phyloP scores from a whole-genome alignment of 2,797 vertebrate species.

The Tauraco hartlaubi region DNA sequence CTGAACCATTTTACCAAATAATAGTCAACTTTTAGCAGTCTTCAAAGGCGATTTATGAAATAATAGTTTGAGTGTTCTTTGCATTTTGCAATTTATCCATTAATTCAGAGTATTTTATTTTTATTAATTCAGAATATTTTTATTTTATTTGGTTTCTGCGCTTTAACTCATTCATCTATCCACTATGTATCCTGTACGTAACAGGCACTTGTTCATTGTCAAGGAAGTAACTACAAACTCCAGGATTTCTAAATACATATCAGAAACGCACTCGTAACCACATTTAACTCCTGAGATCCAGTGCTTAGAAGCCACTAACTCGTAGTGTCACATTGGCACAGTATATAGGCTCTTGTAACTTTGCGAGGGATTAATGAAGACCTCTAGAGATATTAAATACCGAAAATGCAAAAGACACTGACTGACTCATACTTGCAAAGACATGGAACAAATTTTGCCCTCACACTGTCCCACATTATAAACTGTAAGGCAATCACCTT shows the following conservation, averaged over 20 bases:
- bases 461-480: not conserved
- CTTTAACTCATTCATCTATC: not conserved
- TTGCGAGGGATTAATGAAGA: not conserved
- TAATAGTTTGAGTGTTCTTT: slow-evolving; percentile 1
- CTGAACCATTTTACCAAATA: slow-evolving; percentile 21
- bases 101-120: not conserved
- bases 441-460: not conserved
- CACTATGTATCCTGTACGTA: not conserved
- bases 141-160: not conserved
- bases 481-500: not conserved
- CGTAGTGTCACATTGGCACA: not conserved
- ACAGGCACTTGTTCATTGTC: not conserved
- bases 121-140: not conserved
- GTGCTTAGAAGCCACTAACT: not conserved
- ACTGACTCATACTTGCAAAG: not conserved
- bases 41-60: slow-evolving; percentile 44
- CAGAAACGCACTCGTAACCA: not conserved
- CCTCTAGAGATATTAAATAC: not conserved
- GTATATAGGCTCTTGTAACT: not conserved
- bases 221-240: not conserved
- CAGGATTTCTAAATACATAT: not conserved
- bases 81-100: slow-evolving; percentile 24
- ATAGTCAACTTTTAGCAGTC: not conserved
- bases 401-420: not conserved
- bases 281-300: not conserved